Evolutionary conservation across 2,113 vertebrate species (phyloP), one percentile per base, ranked within the genome.

Genomic region (Caracal caracal): DNA sequence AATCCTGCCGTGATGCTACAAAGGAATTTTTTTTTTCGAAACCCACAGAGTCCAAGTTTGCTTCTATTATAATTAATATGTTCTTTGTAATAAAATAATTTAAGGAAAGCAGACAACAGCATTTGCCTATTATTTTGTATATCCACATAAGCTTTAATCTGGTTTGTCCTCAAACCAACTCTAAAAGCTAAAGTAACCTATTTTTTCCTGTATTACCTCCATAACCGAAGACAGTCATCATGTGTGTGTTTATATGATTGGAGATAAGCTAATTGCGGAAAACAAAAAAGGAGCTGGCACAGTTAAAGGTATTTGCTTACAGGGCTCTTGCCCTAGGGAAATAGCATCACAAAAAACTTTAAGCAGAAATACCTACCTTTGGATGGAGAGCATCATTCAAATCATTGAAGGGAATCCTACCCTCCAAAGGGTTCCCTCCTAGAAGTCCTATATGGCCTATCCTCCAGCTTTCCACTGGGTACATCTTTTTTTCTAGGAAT

Each of bases 21-120:
- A 98, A 99, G 98, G 98, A 98, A 98, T 99, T 98, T 99, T 98
- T 40, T 40, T 98, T 98, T 99, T 97, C 98, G 98, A 98, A 98
- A 95, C 96, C 98, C 96, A 97, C n/a, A 53, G 98, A 98, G 97
- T 97, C 98, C 97, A 98, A 98, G 96, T 97, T 98, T 98, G 96
- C 91, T 98, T 98, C 98, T 97, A 98, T 98, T 98, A 95, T 98
- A 99, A 98, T 98, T 98, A 99, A 98, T 98, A 98, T 95, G 98
- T 98, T 98, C 97, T 96, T 94, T 98, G 93, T 98, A 98, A 99
- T 99, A 98, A 99, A 99, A 98, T 97, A 98, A 98, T 98, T 98
- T 98, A 96, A 98, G 95, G 96, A 93, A 98, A 83, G 86, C 95
- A 98, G 98, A 98, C 98, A 98, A 98, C 98, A 96, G 98, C 97